phyloP scores from a whole-genome alignment of 2,113 vertebrate genomes.

The Microcebus murinus region DNA sequence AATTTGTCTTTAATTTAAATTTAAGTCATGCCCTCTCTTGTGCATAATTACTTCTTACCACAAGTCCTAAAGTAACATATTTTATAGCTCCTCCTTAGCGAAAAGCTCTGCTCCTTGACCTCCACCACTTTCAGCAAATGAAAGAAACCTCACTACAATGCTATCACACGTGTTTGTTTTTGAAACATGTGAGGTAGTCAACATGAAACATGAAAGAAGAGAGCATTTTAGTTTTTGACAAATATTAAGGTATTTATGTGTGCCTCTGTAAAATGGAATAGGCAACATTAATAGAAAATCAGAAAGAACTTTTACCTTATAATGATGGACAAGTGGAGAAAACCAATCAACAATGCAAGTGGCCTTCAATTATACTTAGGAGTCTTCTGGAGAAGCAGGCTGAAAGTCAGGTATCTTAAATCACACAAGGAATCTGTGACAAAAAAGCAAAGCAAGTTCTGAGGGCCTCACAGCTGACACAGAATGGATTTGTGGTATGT shows the following conservation, averaged over 20 bases:
- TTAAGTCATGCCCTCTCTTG: neutral
- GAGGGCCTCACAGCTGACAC: neutral
- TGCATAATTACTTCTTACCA: neutral
- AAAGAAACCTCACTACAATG: neutral
- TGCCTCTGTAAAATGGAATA: neutral
- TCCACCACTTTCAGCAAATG: neutral
- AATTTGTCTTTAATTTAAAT: conserved; percentile 24
- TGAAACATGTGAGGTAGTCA: neutral
- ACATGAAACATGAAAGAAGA: conserved; percentile 33
- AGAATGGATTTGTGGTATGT: too few species aligned
- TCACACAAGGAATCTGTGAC: neutral
- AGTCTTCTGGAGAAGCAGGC: neutral
- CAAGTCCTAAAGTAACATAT: neutral
- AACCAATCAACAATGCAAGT: conserved; percentile 12
- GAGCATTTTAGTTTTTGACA: conserved; percentile 10
- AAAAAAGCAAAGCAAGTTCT: conserved; percentile 30
- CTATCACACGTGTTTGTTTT: neutral
- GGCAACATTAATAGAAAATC: conserved; percentile 13
- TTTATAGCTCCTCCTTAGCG: neutral
- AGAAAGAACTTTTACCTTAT: conserved; percentile 29
- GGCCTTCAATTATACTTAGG: conserved; percentile 34
- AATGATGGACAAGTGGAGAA: conserved; percentile 29
- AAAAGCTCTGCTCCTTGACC: neutral
- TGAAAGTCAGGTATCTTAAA: conserved; percentile 28
- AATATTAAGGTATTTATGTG: neutral